Evolutionary conservation across 2,113 vertebrate genomes (phyloP).

Genomic region (Sciurus niger): DNA sequence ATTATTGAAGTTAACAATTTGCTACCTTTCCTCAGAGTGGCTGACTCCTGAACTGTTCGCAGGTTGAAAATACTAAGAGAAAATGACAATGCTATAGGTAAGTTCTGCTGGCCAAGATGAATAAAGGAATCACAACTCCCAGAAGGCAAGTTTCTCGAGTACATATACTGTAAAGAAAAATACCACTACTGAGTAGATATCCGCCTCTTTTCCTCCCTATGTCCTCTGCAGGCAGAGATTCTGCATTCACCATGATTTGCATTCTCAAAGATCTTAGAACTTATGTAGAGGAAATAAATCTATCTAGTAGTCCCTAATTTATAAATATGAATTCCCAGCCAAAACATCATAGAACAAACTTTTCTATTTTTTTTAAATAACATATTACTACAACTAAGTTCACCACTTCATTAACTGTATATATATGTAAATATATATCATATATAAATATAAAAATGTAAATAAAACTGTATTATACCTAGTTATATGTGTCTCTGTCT

Average conservation of each 20-base stretch:
- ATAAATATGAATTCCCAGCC: not conserved
- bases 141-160: not conserved
- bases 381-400: not conserved
- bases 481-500: not conserved
- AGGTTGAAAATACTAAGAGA: not conserved
- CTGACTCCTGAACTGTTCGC: not conserved
- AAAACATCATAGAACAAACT: not conserved
- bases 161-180: not conserved
- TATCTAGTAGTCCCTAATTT: not conserved
- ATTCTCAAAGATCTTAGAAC: not conserved
- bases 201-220: no score
- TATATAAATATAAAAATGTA: no score
- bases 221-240: not conserved
- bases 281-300: slow-evolving; percentile 24
- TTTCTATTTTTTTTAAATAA: slow-evolving; percentile 28
- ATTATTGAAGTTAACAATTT: not conserved
- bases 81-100: not conserved
- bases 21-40: not conserved
- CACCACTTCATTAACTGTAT: no score
- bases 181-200: not conserved
- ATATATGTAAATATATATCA: not conserved
- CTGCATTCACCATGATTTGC: not conserved
- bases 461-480: no score
- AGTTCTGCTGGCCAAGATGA: not conserved
- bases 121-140: not conserved